A percentile compares a stretch with the other conserved stretches of the same genome.
These are phyloP conservation scores for Thaumatotibia leucotreta DNA, from an alignment of 1,140 invertebrate species.

Conservation along the genomic window DNA sequence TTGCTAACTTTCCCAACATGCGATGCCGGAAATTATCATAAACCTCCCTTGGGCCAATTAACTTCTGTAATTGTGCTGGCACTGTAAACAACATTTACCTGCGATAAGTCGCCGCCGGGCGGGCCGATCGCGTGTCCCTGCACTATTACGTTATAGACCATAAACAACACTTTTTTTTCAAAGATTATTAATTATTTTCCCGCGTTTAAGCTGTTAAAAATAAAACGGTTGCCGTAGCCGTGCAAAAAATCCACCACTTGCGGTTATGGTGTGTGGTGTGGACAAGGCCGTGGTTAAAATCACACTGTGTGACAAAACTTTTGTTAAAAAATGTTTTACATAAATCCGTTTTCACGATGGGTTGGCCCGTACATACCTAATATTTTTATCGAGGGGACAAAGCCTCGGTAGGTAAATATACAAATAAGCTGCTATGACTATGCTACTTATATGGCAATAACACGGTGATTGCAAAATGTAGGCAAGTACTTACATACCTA, in stretches of 20 bases:
- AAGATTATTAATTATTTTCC: background rate
- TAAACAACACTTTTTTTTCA: slow-evolving; percentile 12
- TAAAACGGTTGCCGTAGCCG: slow-evolving; percentile 1
- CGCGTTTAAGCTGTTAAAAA: background rate
- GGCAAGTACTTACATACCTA: too few relatives aligned
- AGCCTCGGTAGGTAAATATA: too few relatives aligned
- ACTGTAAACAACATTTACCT: slow-evolving; percentile 7
- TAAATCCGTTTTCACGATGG: background rate
- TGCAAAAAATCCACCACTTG: background rate
- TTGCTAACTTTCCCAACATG: background rate
- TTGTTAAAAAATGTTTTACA: slow-evolving; percentile 11
- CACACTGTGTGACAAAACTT: slow-evolving; percentile 48
- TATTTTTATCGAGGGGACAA: background rate
- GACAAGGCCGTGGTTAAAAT: slow-evolving; percentile 38
- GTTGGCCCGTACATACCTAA: background rate
- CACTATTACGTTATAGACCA: slow-evolving; percentile 10
- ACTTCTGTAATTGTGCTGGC: background rate
- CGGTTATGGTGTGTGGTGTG: slow-evolving; percentile 43
- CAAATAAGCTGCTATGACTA: too few relatives aligned
- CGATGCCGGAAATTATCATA: background rate
- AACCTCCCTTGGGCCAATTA: background rate
- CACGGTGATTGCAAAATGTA: too few relatives aligned
- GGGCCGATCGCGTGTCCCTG: background rate
- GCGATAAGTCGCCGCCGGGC: slow-evolving; percentile 9
- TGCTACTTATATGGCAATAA: too few relatives aligned